Conservation (phyloP, 2,888 invertebrate species). For the Drosophila paramelanica region DNA sequence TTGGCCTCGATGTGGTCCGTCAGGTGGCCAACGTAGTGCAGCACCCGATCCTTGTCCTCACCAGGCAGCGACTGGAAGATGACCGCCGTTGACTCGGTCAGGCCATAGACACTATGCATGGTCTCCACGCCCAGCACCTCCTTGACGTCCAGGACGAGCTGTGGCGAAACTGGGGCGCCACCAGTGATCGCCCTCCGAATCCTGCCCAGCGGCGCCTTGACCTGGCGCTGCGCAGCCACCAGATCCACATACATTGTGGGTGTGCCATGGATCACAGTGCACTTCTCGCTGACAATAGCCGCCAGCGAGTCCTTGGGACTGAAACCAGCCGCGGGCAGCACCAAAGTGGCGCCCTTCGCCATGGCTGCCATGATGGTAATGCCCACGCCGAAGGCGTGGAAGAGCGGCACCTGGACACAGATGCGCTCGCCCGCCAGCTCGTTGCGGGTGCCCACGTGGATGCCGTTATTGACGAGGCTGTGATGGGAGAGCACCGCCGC, state of each 20-base stretch:
- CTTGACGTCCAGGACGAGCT: conserved; percentile 86
- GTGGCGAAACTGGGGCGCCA: conserved; percentile 90
- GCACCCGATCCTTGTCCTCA: conserved; percentile 85
- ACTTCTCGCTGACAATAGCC: conserved; percentile 89
- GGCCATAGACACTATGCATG: conserved; percentile 87
- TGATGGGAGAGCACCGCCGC: conserved; percentile 90
- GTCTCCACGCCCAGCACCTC: conserved; percentile 85
- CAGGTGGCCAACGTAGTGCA: conserved; percentile 86
- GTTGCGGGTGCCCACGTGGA: conserved; percentile 87
- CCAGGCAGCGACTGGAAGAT: conserved; percentile 86
- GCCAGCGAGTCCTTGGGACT: conserved; percentile 88
- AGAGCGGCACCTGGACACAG: conserved; percentile 90
- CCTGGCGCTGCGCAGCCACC: conserved; percentile 86
- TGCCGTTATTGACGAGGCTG: conserved; percentile 91
- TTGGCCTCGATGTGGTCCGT: conserved; percentile 87
- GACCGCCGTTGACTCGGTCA: conserved; percentile 87
- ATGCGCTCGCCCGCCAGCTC: conserved; percentile 85
- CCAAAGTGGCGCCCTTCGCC: conserved; percentile 87
- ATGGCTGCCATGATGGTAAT: conserved; percentile 87
- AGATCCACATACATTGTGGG: conserved; percentile 95
- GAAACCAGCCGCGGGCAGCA: conserved; percentile 87
- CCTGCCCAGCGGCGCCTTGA: conserved; percentile 85
- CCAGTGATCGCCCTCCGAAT: conserved; percentile 88
- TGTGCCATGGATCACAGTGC: conserved; percentile 90
- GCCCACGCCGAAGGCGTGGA: conserved; percentile 92